These are phyloP conservation scores for Aphelenchoides fujianensis DNA, from an alignment of 1,140 invertebrate species.

Conservation along the genomic window DNA sequence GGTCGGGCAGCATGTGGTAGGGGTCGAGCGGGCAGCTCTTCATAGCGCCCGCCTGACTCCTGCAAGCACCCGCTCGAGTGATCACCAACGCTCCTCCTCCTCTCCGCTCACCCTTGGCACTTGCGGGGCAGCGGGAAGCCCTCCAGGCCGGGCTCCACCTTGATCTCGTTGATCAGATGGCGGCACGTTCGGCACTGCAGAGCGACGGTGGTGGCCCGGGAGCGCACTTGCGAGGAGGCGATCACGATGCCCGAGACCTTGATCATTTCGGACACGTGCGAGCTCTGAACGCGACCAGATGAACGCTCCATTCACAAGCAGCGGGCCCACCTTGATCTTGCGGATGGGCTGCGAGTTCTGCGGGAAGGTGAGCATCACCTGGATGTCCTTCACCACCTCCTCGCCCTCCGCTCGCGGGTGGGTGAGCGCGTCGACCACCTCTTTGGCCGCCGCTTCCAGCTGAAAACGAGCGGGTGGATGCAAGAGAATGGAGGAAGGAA, in stretches of 20 bases:
- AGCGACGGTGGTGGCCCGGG: slow-evolving; percentile 89
- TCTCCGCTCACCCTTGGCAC: slow-evolving; percentile 74
- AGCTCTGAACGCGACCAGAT: slow-evolving; percentile 70
- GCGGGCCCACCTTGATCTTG: slow-evolving; percentile 78
- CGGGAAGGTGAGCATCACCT: slow-evolving; percentile 82
- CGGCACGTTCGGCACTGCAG: slow-evolving; percentile 92
- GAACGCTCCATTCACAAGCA: not conserved
- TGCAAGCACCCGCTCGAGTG: too few relatives aligned
- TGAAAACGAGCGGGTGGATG: slow-evolving; percentile 54
- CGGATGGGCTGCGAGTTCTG: slow-evolving; percentile 77
- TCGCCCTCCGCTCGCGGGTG: slow-evolving; percentile 81
- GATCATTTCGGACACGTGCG: slow-evolving; percentile 83
- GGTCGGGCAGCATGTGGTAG: slow-evolving; percentile 93
- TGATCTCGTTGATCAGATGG: slow-evolving; percentile 81
- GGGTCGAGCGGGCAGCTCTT: slow-evolving; percentile 91
- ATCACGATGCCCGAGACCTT: slow-evolving; percentile 95
- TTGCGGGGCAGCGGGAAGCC: slow-evolving; percentile 92
- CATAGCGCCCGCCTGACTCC: slow-evolving; percentile 78
- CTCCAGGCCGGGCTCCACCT: slow-evolving; percentile 89
- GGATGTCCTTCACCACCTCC: slow-evolving; percentile 86
- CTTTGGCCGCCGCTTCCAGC: slow-evolving; percentile 93
- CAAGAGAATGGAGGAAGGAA: not conserved
- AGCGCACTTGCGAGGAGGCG: slow-evolving; percentile 83
- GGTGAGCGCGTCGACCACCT: slow-evolving; percentile 94
- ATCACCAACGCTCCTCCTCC: not conserved